phyloP scores from a whole-genome alignment of 2,113 vertebrate genomes.

The Paradoxurus hermaphroditus region DNA sequence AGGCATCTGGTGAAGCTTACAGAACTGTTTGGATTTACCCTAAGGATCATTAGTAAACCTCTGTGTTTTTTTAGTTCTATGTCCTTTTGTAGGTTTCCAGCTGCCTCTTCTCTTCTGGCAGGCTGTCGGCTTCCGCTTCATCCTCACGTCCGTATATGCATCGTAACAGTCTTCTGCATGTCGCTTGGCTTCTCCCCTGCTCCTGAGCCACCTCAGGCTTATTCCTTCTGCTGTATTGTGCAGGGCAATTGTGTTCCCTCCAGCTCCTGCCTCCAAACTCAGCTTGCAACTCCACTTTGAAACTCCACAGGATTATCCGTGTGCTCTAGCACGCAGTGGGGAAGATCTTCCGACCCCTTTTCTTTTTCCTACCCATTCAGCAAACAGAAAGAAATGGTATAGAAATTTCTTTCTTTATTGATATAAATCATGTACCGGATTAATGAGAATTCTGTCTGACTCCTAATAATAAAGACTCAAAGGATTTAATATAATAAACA shows the following conservation, averaged over 20 bases:
- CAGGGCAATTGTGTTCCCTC: not conserved
- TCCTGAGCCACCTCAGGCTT: not conserved
- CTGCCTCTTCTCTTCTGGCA: not conserved
- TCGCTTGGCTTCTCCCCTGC: not conserved
- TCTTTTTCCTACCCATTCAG: not conserved
- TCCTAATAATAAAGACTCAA: not conserved
- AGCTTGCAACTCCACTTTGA: not conserved
- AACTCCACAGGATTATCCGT: not conserved
- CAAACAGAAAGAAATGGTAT: constrained; percentile 1
- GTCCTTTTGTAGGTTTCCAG: not conserved
- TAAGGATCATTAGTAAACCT: not conserved
- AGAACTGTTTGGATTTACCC: not conserved
- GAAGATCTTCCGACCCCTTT: not conserved
- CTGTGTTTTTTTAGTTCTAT: not conserved
- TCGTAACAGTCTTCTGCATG: not conserved
- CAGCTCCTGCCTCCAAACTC: not conserved
- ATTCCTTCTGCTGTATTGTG: not conserved
- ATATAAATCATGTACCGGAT: not conserved
- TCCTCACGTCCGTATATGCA: not conserved
- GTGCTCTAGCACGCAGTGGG: not conserved
- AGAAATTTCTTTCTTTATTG: not conserved
- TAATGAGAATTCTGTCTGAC: not conserved
- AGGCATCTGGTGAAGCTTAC: not conserved
- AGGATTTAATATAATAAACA: not conserved
- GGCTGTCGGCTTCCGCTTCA: not conserved